Evolutionary conservation across 1,140 invertebrate genomes (phyloP).

Genomic region (Drosophila repleta): DNA sequence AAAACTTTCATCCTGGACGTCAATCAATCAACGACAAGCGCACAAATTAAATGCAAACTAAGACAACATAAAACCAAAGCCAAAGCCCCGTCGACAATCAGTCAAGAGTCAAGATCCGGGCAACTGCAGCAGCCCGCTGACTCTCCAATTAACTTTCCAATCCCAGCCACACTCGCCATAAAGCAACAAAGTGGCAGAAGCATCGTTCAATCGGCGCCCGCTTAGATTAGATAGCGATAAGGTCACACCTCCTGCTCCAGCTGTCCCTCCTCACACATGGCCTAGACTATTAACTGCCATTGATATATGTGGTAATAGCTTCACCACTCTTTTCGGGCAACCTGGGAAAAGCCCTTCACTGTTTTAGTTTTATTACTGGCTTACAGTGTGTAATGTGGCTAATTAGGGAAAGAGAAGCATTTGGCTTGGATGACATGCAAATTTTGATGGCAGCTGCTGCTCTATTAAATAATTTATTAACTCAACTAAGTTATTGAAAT

Average conservation of each 20-base stretch:
- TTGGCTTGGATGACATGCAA: background rate
- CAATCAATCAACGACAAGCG: slow-evolving; percentile 79
- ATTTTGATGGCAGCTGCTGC: background rate
- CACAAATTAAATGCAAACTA: slow-evolving; percentile 75
- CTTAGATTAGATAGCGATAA: slow-evolving; percentile 58
- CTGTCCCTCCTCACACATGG: background rate
- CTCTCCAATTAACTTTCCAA: slow-evolving; percentile 66
- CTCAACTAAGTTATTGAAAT: no score
- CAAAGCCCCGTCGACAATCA: slow-evolving; percentile 57
- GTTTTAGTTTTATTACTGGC: slow-evolving; percentile 3
- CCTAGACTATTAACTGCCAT: background rate
- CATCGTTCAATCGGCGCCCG: slow-evolving; percentile 61
- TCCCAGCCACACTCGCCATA: slow-evolving; percentile 29
- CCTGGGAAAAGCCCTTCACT: slow-evolving; percentile 1
- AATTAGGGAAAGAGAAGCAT: background rate
- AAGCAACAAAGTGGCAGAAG: slow-evolving; percentile 44
- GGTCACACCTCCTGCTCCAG: background rate
- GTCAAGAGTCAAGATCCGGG: slow-evolving; percentile 43
- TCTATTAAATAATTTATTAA: background rate
- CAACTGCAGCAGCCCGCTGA: slow-evolving; percentile 12
- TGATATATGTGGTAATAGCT: slow-evolving; percentile 1
- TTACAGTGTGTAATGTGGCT: background rate
- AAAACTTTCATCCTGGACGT: slow-evolving; percentile 74
- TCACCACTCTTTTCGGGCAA: no score
- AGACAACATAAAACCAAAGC: slow-evolving; percentile 48